Base-by-base conservation (phyloP, 2,888 invertebrate species). In the Lochmaea capreae region DNA sequence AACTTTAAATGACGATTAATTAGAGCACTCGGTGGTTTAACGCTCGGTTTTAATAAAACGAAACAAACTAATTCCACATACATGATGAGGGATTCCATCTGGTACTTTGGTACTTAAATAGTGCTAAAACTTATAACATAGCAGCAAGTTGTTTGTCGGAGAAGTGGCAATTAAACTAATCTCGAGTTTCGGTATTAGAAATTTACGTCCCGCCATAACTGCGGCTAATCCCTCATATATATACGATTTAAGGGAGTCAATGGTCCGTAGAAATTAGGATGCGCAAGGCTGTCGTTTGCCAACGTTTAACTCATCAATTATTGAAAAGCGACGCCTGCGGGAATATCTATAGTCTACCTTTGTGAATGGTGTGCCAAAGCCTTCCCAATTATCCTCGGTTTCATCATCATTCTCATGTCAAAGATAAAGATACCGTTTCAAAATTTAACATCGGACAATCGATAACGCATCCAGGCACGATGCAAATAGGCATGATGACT, bases 221-320 rank as follows among this genome's bases (percentile, higher is more conserved):
- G 79, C 78, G 72, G 69, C 80, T 82, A 82, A 83, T 82, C 83
- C 83, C 82, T 82, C 81, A 83, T 83, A 54, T 54, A 54, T 54
- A 18, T 54, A 16, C 54, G 18, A 54, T 54, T 54, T 54, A 54
- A 18, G 81, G 80, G 78, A 83, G 81, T 83, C 83, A 83, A 84
- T 84, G 83, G 84, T 83, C 83, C 83, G 80, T 84, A 82, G 81
- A 82, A 83, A 83, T 84, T 83, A 81, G 80, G 81, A 68, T 70
- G 69, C 62, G 57, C 49, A 63, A 59, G 69, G 66, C 67, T 46
- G 67, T 65, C 66, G 66, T 74, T 65, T 57, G 58, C 46, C 52
- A 16, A 52, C 65, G 52, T 73, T 54, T 70, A 75, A 61, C 58
- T 42, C 63, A 61, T 65, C 69, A 62, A 72, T 65, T 69, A 62